A percentile compares a stretch with the other conserved stretches of the same genome.
phyloP scores from a whole-genome alignment of 30 jellyfish, hydroid and myxozoan genomes.

The Calvadosia cruxmelitensis region DNA sequence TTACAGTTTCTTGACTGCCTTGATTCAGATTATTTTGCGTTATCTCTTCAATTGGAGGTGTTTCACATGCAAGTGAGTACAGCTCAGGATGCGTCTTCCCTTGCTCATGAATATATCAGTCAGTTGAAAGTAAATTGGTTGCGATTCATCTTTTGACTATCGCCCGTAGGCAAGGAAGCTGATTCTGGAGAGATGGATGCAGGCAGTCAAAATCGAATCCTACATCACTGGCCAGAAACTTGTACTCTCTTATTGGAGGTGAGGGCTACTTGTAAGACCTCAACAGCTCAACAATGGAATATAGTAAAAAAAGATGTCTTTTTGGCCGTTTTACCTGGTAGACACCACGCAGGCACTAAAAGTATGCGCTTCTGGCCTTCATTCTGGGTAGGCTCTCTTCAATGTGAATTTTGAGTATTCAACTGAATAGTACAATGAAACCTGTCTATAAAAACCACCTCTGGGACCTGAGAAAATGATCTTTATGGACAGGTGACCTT shows the following conservation, averaged over 20 bases:
- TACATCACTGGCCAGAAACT: slow-evolving; percentile 70
- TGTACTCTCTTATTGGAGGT: slow-evolving; percentile 88
- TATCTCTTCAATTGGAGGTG: slow-evolving; percentile 89
- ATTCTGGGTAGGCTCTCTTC: no score
- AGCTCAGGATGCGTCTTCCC: background rate
- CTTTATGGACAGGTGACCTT: no score
- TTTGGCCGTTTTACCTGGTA: no score
- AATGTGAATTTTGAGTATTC: no score
- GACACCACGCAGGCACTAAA: no score
- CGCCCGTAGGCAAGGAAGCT: slow-evolving; percentile 63
- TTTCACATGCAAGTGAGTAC: slow-evolving; percentile 85
- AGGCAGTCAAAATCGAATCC: slow-evolving; percentile 61
- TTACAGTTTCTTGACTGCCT: no score
- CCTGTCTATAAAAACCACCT: no score
- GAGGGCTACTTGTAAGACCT: slow-evolving; percentile 6
- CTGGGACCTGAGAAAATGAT: no score
- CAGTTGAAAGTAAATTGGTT: background rate
- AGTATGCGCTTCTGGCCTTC: no score
- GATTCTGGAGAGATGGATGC: slow-evolving; percentile 90
- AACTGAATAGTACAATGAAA: no score
- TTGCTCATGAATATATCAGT: background rate
- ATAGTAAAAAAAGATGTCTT: no score
- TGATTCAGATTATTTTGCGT: slow-evolving; percentile 83
- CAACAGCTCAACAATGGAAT: no score
- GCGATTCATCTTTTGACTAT: background rate